phyloP scores from a whole-genome alignment of 2,888 invertebrate genomes.

The Phanerotoma sp. region DNA sequence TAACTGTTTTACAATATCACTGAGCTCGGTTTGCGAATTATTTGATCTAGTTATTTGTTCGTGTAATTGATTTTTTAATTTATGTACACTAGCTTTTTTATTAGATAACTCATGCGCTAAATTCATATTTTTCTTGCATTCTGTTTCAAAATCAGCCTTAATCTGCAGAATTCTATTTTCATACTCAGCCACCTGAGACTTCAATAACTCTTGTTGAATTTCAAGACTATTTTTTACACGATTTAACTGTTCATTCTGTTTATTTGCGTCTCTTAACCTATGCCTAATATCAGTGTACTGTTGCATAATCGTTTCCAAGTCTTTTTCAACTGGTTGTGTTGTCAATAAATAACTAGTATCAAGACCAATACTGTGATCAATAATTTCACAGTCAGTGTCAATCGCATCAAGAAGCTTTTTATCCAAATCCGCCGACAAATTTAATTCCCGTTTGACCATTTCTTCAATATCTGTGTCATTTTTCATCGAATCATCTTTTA shows the following conservation, averaged over 20 bases:
- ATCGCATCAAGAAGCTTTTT: constrained; percentile 63
- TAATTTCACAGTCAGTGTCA: constrained; percentile 55
- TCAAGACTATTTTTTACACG: constrained; percentile 48
- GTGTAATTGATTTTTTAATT: constrained; percentile 45
- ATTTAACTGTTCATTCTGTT: constrained; percentile 45
- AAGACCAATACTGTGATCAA: constrained; percentile 27
- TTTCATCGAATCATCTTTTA: constrained; percentile 36
- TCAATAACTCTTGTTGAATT: constrained; percentile 48
- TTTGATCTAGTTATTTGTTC: constrained; percentile 41
- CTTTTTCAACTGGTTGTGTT: constrained; percentile 36
- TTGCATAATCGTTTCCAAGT: constrained; percentile 37
- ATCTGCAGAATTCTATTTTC: constrained; percentile 50
- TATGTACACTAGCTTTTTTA: constrained; percentile 43
- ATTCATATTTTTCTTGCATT: constrained; percentile 40
- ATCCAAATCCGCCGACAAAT: constrained; percentile 65
- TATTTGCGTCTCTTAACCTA: constrained; percentile 40
- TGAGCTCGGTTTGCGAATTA: constrained; percentile 43
- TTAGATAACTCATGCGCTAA: constrained; percentile 47
- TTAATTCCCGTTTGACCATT: constrained; percentile 62
- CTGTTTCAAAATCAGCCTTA: constrained; percentile 47
- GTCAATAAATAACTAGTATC: constrained; percentile 34
- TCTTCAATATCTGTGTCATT: constrained; percentile 46
- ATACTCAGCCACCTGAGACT: constrained; percentile 49
- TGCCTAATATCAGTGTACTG: constrained; percentile 35
- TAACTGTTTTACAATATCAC: constrained; percentile 46